Base-by-base conservation (phyloP, 2,113 vertebrate species). In the Anas platyrhynchos region DNA sequence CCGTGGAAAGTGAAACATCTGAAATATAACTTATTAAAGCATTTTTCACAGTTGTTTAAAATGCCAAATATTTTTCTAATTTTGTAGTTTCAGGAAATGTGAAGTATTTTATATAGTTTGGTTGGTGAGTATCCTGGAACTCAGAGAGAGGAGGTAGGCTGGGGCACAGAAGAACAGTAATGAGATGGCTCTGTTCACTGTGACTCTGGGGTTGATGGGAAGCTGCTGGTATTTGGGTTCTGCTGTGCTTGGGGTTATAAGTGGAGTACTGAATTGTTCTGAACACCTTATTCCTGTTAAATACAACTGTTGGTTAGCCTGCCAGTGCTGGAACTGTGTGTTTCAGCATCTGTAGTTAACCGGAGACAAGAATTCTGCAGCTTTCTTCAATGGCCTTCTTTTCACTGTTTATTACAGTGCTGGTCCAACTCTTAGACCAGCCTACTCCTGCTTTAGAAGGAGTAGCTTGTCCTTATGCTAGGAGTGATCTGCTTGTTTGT, bases 11-110 rank as follows among this genome's bases (percentile, higher is more conserved):
- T 11, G 16, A 82, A 87, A 79, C 41, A 27, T 67, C 55, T 89
- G 75, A 89, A 34, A n/a, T 23, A 9, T 69, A 93, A 95, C 18
- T 94, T 96, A 93, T 63, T 94, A 96, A 97, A 94, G 48, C 58
- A 71, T 74, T 50, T 93, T 93, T 27, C 18, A 9, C 41, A 17
- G 11, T 73, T 62, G 29, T 63, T 87, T 66, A 58, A 91, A 82
- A 50, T 89, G 46, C 72, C 83, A 83, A 85, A 46, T 89, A 50
- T 59, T 84, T 93, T 84, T 88, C 25, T 93, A 46, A 69, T 82
- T 56, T 44, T 87, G 22, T 44, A 31, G 38, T 91, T 87, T 36
- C 50, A 41, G n/a, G 27, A 59, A 59, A n/a, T 66, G 32, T n/a
- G 13, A 72, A 73, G 4, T 68, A 14, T 76, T 86, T 48, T n/a